These are phyloP conservation scores for Tringa solitaria DNA, from an alignment of 2,113 vertebrate genomes.

Conservation along the genomic window DNA sequence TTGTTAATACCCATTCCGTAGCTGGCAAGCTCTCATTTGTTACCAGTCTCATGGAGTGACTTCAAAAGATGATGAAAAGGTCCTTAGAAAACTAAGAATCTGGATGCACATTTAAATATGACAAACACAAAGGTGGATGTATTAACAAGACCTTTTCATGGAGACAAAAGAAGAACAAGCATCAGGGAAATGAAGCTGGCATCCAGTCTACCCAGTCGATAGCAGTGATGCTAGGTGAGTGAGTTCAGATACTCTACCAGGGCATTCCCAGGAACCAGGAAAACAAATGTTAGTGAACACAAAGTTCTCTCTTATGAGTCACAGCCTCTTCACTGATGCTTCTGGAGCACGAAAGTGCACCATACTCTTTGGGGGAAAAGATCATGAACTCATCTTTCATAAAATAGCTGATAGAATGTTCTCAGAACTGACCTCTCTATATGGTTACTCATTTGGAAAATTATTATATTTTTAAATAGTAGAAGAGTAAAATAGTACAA, in stretches of 20 bases:
- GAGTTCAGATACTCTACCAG: not conserved
- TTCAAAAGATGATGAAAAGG: conserved; percentile 37
- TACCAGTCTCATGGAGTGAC: not conserved
- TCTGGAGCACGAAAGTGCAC: not conserved
- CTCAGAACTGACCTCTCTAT: not conserved
- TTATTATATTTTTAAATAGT: not conserved
- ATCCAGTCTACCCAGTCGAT: not conserved
- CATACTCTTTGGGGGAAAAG: rapidly evolving
- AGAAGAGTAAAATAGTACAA: not conserved
- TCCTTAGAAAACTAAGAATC: not conserved
- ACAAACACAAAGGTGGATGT: conserved; percentile 19
- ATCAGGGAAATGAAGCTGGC: not conserved
- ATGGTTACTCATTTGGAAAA: not conserved
- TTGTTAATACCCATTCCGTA: not conserved
- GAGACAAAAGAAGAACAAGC: conserved; percentile 16
- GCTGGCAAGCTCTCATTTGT: conserved; percentile 19
- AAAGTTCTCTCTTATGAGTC: not conserved
- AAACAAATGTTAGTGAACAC: not conserved
- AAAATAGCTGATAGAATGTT: not conserved
- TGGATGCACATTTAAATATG: conserved; percentile 12
- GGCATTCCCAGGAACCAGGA: not conserved
- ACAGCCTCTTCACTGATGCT: not conserved
- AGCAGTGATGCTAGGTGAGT: not conserved
- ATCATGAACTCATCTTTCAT: not conserved
- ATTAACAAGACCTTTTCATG: conserved; percentile 1